A percentile compares a stretch with the other conserved stretches of the same genome.
Conservation (phyloP, 2,888 invertebrate genomes). For the Trissoscelio sp. region DNA sequence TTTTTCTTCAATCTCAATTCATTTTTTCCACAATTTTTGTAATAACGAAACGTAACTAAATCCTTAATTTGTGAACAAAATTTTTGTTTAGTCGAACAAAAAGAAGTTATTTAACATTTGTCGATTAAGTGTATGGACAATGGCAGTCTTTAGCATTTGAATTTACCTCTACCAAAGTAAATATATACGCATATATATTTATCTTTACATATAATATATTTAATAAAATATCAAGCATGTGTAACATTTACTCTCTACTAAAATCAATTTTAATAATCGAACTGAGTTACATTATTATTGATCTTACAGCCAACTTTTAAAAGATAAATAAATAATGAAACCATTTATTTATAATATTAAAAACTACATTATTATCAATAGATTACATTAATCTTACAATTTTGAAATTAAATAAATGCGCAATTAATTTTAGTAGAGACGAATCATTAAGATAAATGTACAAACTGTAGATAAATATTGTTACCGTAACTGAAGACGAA, state of each 20-base stretch:
- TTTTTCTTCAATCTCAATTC: too few relatives aligned
- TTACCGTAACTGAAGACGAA: slow-evolving; percentile 20
- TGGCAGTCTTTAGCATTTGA: slow-evolving; percentile 51
- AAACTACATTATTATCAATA: too few relatives aligned
- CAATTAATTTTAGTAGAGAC: slow-evolving; percentile 52
- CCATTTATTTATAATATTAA: neutral
- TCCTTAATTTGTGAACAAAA: too few relatives aligned
- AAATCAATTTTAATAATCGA: slow-evolving; percentile 29
- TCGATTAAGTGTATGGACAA: slow-evolving; percentile 44
- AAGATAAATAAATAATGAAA: neutral
- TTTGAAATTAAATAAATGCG: neutral
- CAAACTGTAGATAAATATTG: slow-evolving; percentile 42
- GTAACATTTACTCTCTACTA: slow-evolving; percentile 58
- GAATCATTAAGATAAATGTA: slow-evolving; percentile 32
- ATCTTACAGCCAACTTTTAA: too few relatives aligned
- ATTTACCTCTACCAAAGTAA: slow-evolving; percentile 47
- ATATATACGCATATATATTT: slow-evolving; percentile 48
- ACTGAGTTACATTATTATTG: too few relatives aligned
- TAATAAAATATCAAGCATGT: slow-evolving; percentile 64
- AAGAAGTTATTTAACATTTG: too few relatives aligned
- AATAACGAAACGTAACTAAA: too few relatives aligned
- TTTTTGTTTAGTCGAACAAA: too few relatives aligned
- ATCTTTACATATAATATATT: slow-evolving; percentile 58
- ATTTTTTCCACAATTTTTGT: neutral
- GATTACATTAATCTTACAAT: neutral